Conservation (phyloP, 2,113 vertebrate species). For the Mugil cephalus region DNA sequence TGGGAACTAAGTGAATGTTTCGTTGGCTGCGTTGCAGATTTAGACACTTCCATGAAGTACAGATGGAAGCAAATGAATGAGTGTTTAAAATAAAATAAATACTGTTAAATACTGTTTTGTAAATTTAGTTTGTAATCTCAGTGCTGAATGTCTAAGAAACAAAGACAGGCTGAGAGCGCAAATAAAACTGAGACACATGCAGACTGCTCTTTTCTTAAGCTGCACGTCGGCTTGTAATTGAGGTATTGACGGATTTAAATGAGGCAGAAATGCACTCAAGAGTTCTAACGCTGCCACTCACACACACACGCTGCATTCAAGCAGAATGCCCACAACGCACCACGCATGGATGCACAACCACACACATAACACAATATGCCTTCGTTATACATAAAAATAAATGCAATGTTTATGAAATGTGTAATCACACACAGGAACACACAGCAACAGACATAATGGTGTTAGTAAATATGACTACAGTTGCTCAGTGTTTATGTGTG, state of each 20-base stretch:
- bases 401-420: conserved; percentile 1
- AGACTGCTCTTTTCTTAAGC: conserved; percentile 75
- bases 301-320: conserved; percentile 16
- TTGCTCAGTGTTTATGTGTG: no score
- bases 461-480: conserved; percentile 54
- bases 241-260: conserved; percentile 86
- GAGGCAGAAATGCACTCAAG: conserved; percentile 84
- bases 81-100: conserved; percentile 27
- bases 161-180: conserved; percentile 50
- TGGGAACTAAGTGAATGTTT: conserved; percentile 17
- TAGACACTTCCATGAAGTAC: conserved; percentile 28
- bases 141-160: conserved; percentile 37
- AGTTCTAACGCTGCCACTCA: conserved; percentile 48
- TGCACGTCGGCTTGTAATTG: conserved; percentile 80
- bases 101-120: no score
- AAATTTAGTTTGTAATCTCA: conserved; percentile 44
- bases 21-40: conserved; percentile 15
- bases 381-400: not conserved
- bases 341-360: conserved; percentile 1
- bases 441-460: conserved; percentile 16
- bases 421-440: conserved; percentile 21
- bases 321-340: conserved; percentile 17
- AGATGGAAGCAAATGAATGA: conserved; percentile 31
- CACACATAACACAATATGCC: not conserved
- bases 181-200: conserved; percentile 71